These are phyloP conservation scores for Abrostola tripartita DNA, from an alignment of 2,888 invertebrate genomes.

Conservation along the genomic window DNA sequence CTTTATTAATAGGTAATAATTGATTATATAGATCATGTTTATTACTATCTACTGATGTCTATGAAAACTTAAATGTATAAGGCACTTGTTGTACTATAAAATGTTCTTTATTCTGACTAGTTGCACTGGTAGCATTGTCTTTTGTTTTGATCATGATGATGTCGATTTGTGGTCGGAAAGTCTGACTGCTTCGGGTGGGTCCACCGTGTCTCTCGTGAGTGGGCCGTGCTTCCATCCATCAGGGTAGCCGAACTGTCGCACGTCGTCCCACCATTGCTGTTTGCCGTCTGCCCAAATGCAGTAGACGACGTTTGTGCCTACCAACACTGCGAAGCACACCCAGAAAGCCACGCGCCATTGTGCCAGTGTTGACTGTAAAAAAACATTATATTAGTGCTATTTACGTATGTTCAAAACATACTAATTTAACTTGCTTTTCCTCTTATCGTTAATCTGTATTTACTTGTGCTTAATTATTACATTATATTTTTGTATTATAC, in stretches of 20 bases:
- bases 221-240: slow-evolving; percentile 79
- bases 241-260: slow-evolving; percentile 82
- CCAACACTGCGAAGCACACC: slow-evolving; percentile 90
- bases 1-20: slow-evolving; percentile 42
- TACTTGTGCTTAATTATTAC: neutral
- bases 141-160: slow-evolving; percentile 41
- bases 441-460: no score
- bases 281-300: slow-evolving; percentile 91
- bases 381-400: neutral
- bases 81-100: slow-evolving; percentile 60
- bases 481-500: no score
- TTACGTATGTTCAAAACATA: no score
- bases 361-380: slow-evolving; percentile 74
- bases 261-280: slow-evolving; percentile 92
- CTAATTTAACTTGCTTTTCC: neutral
- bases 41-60: slow-evolving; percentile 36
- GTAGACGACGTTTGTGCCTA: slow-evolving; percentile 90
- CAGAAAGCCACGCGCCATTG: slow-evolving; percentile 91
- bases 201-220: slow-evolving; percentile 64
- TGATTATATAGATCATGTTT: slow-evolving; percentile 35
- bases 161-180: slow-evolving; percentile 66
- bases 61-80: slow-evolving; percentile 51
- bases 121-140: slow-evolving; percentile 55
- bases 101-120: slow-evolving; percentile 65
- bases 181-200: slow-evolving; percentile 69